Evolutionary conservation across 2,797 vertebrate genomes (phyloP).

Genomic region (Cynopterus sphinx): DNA sequence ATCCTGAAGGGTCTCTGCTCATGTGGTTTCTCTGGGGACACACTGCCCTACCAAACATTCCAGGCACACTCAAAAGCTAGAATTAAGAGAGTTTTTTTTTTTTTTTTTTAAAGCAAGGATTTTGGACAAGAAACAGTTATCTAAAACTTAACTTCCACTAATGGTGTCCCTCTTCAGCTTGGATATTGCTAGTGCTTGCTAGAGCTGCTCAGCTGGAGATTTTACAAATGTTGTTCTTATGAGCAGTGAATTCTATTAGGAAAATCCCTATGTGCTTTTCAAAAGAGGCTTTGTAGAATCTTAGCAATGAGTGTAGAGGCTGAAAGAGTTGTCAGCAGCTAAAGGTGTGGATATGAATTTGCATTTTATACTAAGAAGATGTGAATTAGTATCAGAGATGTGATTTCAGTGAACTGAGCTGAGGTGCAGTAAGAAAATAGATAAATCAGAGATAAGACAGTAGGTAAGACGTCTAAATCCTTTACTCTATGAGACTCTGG

Average conservation of each 20-base stretch:
- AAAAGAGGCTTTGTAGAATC: neutral
- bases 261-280: neutral
- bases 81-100: neutral
- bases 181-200: neutral
- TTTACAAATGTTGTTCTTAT: neutral
- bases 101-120: neutral
- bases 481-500: neutral
- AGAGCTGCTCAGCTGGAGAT: neutral
- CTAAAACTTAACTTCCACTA: neutral
- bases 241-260: neutral
- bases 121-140: neutral
- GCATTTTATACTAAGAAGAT: neutral
- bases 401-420: neutral
- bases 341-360: neutral
- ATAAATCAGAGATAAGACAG: neutral
- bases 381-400: neutral
- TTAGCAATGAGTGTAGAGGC: neutral
- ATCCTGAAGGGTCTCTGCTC: neutral
- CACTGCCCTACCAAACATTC: neutral
- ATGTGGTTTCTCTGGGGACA: neutral
- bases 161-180: neutral
- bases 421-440: neutral
- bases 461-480: neutral
- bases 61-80: neutral
- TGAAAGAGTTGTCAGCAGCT: neutral